Base-by-base conservation (phyloP, 2,797 vertebrate genomes). In the Gallirallus australis region DNA sequence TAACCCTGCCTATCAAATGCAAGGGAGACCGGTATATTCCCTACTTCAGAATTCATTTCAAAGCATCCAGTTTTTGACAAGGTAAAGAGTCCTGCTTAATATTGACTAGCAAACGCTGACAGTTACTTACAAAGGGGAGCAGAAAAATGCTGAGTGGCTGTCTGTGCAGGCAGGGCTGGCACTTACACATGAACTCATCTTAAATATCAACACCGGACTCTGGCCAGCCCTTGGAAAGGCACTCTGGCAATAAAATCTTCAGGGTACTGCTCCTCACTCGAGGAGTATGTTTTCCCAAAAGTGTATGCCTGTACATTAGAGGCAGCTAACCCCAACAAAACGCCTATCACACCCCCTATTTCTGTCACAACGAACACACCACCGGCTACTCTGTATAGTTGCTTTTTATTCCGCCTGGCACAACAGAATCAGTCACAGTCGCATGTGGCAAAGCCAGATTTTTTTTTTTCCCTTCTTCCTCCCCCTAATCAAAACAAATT, bases 401-500 rank as follows among this genome's bases (percentile, higher is more conserved):
- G 79, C 27, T 89, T 90, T 97, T 94, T 85, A 90, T 89, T 84
- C 13, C 6, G 28, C 82, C 65, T 82, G 82, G 64, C 84, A 86
- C 31, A 79, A 82, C 52, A 90, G 35, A 89, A 73, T 12, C 53
- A 94, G 71, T 52, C 0, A 20, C 40, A 39, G 64, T 77, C 18
- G 4, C 86, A n/a, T 82, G 82, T 82, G 79, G 35, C 5, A 14
- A 86, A 97, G 76, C 45, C 40, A 77, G 47, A 64, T 94, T 79
- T 89, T 93, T 79, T 89, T 93, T 79, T 90, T 53, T 82, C 52
- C 52, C 54, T 11, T 54, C 15, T 91, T 90, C 39, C 79, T 86
- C 37, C 45, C n/a, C 37, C 50, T 28, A 90, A 33, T 88, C 64
- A 73, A 97, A 96, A 87, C 68, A 78, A 95, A 97, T 66, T 95